These are phyloP conservation scores for Odontesthes bonariensis DNA, from an alignment of 2,113 vertebrate species.

Conservation along the genomic window DNA sequence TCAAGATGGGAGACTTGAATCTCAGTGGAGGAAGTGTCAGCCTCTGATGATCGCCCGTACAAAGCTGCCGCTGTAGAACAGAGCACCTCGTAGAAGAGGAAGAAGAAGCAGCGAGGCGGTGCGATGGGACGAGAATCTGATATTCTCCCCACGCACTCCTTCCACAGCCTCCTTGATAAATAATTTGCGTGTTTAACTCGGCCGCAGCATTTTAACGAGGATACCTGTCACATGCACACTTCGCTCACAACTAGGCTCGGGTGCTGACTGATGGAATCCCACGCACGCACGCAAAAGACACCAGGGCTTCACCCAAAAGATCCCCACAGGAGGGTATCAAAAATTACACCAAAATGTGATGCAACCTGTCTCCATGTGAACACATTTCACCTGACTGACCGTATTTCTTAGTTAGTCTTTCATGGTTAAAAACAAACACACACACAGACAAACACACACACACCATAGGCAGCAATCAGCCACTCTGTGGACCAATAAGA, in stretches of 20 bases:
- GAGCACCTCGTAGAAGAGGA: slow-evolving; percentile 19
- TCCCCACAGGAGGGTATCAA: not conserved
- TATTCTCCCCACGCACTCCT: slow-evolving; percentile 71
- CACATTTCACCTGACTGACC: not conserved
- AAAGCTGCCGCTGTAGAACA: slow-evolving; percentile 44
- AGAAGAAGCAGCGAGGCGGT: slow-evolving; percentile 29
- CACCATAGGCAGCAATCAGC: not conserved
- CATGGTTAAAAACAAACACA: not conserved
- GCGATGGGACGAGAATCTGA: slow-evolving; percentile 60
- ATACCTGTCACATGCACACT: slow-evolving; percentile 70
- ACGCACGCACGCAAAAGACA: slow-evolving; percentile 15
- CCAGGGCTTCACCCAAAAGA: slow-evolving; percentile 5
- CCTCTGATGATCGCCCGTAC: slow-evolving; percentile 42
- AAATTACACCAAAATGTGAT: not conserved
- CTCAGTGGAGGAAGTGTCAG: slow-evolving; percentile 45
- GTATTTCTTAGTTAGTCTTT: slow-evolving; percentile 1
- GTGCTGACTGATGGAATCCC: slow-evolving; percentile 35
- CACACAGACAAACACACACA: slow-evolving; percentile 13
- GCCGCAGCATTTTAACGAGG: slow-evolving; percentile 77
- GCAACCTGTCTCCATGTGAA: not conserved
- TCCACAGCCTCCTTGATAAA: slow-evolving; percentile 74
- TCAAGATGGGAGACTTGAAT: slow-evolving; percentile 16
- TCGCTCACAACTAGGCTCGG: slow-evolving; percentile 33
- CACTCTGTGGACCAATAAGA: slow-evolving; percentile 50
- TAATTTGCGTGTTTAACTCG: slow-evolving; percentile 77